Conservation (phyloP, 2,888 invertebrate species). For the Heteromurus nitidus region DNA sequence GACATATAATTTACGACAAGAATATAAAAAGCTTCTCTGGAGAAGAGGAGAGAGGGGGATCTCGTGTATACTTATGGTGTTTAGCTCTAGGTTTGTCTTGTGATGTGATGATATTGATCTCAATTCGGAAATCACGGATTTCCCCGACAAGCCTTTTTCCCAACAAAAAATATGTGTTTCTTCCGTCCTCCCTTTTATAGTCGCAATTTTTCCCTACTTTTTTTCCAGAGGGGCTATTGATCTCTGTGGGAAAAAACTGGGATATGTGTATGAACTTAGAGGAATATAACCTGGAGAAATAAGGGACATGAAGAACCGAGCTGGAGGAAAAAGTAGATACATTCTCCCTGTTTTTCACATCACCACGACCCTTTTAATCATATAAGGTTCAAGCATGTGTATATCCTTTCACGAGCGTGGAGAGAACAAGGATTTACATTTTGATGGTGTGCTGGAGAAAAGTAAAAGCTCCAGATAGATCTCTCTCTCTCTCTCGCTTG, state of each 20-base stretch:
- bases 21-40: background rate
- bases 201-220: too few species aligned
- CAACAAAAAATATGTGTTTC: too few species aligned
- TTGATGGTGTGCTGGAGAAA: too few species aligned
- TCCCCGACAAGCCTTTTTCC: conserved; percentile 49
- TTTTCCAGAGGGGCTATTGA: conserved; percentile 42
- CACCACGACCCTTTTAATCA: background rate
- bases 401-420: too few species aligned
- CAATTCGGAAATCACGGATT: conserved; percentile 66
- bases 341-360: background rate
- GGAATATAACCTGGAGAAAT: background rate
- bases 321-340: too few species aligned
- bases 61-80: background rate
- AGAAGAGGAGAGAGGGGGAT: background rate
- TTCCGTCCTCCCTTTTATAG: too few species aligned
- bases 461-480: too few species aligned
- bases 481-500: too few species aligned
- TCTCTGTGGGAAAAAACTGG: conserved; percentile 55
- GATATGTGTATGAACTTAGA: background rate
- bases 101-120: conserved; percentile 52
- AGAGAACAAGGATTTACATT: too few species aligned
- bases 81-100: background rate
- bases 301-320: too few species aligned
- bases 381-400: too few species aligned
- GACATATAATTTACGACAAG: conserved; percentile 55